phyloP scores from a whole-genome alignment of 2,797 vertebrate genomes.

The Peromyscus eremicus region DNA sequence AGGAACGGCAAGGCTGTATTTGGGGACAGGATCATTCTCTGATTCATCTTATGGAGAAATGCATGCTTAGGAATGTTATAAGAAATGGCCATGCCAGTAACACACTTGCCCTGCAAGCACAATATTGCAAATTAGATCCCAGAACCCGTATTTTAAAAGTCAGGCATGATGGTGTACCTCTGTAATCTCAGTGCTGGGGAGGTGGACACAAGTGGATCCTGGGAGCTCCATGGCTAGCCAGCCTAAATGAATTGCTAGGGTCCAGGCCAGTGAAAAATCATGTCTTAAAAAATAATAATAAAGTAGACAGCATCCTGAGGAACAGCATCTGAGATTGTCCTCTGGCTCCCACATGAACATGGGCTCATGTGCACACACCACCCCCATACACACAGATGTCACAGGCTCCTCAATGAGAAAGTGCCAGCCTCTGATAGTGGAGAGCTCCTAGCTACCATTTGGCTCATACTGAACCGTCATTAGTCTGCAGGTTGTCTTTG shows the following conservation, averaged over 20 bases:
- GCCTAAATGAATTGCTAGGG: neutral
- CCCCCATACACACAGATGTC: neutral
- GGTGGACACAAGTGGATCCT: neutral
- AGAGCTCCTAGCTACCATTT: neutral
- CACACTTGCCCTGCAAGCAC: neutral
- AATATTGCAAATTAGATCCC: neutral
- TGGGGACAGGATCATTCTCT: neutral
- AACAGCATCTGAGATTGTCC: neutral
- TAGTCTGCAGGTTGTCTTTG: neutral
- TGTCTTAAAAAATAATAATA: neutral
- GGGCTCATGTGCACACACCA: neutral
- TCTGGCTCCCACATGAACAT: neutral
- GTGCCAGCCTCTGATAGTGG: neutral
- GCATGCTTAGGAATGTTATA: neutral
- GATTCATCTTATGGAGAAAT: neutral
- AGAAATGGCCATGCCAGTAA: neutral
- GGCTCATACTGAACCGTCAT: neutral
- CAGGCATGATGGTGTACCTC: neutral
- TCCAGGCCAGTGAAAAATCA: neutral
- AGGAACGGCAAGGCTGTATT: neutral
- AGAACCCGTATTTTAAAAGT: neutral
- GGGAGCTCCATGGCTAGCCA: neutral
- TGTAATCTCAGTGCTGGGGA: neutral
- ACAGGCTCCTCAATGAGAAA: neutral
- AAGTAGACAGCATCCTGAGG: neutral